These are phyloP conservation scores for Loripinus fragilis DNA, from an alignment of 2,888 invertebrate genomes.

Conservation along the genomic window DNA sequence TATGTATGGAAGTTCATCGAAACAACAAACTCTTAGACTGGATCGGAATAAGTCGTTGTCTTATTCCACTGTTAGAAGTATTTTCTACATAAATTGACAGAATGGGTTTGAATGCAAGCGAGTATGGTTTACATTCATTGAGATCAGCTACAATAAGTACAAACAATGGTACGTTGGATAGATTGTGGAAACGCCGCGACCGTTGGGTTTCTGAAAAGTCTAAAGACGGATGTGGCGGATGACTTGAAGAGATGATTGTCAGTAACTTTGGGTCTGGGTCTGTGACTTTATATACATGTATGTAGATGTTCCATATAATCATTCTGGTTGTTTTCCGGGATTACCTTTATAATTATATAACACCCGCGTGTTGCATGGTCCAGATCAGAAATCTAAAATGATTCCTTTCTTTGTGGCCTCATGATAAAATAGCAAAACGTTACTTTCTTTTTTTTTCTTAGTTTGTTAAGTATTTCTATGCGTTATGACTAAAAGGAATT, in stretches of 20 bases:
- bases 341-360: too few species aligned
- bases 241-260: not conserved
- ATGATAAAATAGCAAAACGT: not conserved
- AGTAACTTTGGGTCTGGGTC: conserved; percentile 2
- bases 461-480: too few species aligned
- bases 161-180: too few species aligned
- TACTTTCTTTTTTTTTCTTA: not conserved
- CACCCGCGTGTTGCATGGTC: conserved; percentile 16
- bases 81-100: not conserved
- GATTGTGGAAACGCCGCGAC: too few species aligned
- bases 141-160: conserved; percentile 5
- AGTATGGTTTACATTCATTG: conserved; percentile 10
- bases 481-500: too few species aligned
- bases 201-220: too few species aligned
- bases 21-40: not conserved
- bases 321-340: too few species aligned
- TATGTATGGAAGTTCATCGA: not conserved
- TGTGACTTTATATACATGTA: too few species aligned
- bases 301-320: not conserved
- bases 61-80: conserved; percentile 6
- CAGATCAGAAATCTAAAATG: not conserved
- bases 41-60: not conserved
- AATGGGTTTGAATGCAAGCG: not conserved
- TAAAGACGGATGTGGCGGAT: conserved; percentile 10
- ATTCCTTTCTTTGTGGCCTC: too few species aligned